A percentile compares a stretch with the other conserved stretches of the same genome.
Conservation (phyloP, 2,797 vertebrate species). For the Ceryle rudis region DNA sequence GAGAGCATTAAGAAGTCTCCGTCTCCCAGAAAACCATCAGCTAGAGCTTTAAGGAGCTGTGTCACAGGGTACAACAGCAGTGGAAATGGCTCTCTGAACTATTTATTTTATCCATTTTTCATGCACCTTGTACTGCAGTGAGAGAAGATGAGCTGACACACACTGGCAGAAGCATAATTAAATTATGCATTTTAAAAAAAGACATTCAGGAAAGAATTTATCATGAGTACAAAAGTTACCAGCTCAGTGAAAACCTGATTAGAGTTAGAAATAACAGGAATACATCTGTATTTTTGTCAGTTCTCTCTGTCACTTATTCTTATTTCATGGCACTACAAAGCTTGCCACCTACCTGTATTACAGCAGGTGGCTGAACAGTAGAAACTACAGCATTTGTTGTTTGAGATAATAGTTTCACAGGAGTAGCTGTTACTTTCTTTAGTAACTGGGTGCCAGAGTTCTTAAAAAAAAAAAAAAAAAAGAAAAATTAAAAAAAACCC, state of each 20-base stretch:
- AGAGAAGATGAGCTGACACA: not conserved
- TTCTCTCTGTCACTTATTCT: not conserved
- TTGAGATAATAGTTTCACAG: constrained; percentile 78
- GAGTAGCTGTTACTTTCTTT: constrained; percentile 77
- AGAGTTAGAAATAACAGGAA: not conserved
- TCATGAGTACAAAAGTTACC: not conserved
- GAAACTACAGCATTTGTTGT: constrained; percentile 65
- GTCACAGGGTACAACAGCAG: not conserved
- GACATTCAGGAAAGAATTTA: not conserved
- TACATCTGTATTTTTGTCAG: not conserved
- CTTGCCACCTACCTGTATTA: constrained; percentile 75
- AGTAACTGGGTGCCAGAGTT: constrained; percentile 77
- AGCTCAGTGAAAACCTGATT: not conserved
- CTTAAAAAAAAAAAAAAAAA: constrained; percentile 64
- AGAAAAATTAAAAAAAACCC: not conserved
- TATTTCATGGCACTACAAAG: not conserved
- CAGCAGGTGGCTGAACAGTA: constrained; percentile 69
- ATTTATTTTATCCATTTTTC: not conserved
- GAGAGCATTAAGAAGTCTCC: not conserved
- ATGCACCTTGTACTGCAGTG: not conserved
- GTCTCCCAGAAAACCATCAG: not conserved
- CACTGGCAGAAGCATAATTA: not conserved
- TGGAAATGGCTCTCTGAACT: not conserved
- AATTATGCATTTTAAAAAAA: not conserved
- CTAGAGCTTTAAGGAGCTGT: not conserved